phyloP scores from a whole-genome alignment of 2,888 invertebrate species.

The Pammene aurita region DNA sequence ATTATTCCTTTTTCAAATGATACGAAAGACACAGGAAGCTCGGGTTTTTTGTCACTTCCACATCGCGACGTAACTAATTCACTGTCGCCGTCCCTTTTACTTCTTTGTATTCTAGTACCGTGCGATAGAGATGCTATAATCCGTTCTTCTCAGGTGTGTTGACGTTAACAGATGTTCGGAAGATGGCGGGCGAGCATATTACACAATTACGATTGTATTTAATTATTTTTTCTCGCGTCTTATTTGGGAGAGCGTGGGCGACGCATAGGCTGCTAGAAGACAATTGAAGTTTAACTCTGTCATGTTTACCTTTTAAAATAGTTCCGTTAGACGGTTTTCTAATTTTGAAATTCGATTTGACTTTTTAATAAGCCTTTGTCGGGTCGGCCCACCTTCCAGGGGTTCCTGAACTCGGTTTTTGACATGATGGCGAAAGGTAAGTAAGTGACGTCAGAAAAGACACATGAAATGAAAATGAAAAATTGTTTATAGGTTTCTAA shows the following conservation, averaged over 20 bases:
- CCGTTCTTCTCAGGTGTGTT: slow-evolving; percentile 76
- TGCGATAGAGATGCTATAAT: slow-evolving; percentile 54
- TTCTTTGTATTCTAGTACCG: slow-evolving; percentile 41
- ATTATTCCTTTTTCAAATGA: slow-evolving; percentile 82
- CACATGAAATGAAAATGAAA: too few species aligned
- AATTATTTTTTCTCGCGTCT: slow-evolving; percentile 76
- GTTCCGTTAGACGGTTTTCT: slow-evolving; percentile 61
- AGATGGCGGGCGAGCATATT: slow-evolving; percentile 73
- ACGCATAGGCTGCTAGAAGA: slow-evolving; percentile 54
- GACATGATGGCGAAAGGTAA: slow-evolving; percentile 5
- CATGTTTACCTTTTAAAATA: slow-evolving; percentile 55
- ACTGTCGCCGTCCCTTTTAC: slow-evolving; percentile 54
- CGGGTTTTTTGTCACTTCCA: slow-evolving; percentile 83
- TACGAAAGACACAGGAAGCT: slow-evolving; percentile 83
- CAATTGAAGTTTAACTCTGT: slow-evolving; percentile 70
- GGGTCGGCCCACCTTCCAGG: slow-evolving; percentile 37
- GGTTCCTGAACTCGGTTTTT: slow-evolving; percentile 20
- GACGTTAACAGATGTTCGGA: slow-evolving; percentile 81
- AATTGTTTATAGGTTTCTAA: too few species aligned
- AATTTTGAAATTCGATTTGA: slow-evolving; percentile 60
- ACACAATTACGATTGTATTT: slow-evolving; percentile 82
- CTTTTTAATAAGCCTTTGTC: slow-evolving; percentile 42
- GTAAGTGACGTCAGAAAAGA: not conserved
- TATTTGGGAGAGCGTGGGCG: slow-evolving; percentile 73
- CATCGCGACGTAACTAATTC: slow-evolving; percentile 65